These are phyloP conservation scores for rat (Rattus norvegicus) DNA, from an alignment of 2,113 vertebrate species.

Conservation along the genomic window DNA sequence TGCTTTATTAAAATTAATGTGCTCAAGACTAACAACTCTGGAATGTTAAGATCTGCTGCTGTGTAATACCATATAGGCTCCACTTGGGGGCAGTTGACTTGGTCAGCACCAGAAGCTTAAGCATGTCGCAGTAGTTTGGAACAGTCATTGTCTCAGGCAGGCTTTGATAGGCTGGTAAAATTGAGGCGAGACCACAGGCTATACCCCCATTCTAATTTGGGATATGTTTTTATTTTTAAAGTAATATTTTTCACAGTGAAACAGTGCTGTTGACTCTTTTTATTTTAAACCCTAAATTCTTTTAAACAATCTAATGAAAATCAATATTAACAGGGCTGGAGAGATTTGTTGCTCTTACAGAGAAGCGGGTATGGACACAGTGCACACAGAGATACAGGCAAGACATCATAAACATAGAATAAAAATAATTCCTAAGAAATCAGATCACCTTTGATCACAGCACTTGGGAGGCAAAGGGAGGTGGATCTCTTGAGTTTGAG, in stretches of 20 bases:
- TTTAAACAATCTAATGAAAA: background rate
- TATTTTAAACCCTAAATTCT: background rate
- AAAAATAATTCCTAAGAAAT: background rate
- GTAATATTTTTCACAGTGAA: background rate
- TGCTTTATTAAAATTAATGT: background rate
- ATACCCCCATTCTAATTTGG: background rate
- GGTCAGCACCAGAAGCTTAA: background rate
- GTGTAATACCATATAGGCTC: background rate
- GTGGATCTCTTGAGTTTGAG: background rate
- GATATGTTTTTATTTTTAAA: background rate
- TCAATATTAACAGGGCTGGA: background rate
- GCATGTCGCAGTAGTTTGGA: background rate
- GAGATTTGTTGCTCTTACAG: background rate
- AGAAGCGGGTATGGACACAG: background rate
- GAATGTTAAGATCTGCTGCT: background rate
- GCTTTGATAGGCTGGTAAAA: background rate
- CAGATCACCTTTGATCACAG: background rate
- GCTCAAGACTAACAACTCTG: background rate
- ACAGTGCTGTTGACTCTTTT: background rate
- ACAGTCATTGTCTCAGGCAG: background rate
- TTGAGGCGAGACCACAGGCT: background rate
- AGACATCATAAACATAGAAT: background rate
- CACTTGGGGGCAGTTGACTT: background rate
- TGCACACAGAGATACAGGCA: background rate
- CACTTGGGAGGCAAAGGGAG: background rate